These are phyloP conservation scores for Pyrrhura leucotis DNA, from an alignment of 2,797 vertebrate genomes.

Conservation along the genomic window DNA sequence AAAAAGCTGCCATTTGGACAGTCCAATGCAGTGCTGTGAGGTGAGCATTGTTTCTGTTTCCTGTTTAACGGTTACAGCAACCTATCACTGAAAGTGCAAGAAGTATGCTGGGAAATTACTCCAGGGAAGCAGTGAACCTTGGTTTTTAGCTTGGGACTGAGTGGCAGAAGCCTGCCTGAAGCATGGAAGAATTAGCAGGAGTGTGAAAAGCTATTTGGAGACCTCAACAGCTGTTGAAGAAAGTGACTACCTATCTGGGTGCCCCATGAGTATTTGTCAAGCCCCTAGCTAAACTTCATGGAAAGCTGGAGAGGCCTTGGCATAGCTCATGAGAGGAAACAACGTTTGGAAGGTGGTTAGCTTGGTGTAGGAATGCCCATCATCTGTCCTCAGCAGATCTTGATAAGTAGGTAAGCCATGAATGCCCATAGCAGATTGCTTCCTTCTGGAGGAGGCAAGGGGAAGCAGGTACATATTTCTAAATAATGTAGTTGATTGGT, in stretches of 20 bases:
- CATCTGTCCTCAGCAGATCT: background rate
- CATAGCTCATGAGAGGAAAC: fast-evolving
- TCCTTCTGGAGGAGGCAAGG: background rate
- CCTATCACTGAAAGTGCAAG: background rate
- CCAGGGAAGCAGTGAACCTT: background rate
- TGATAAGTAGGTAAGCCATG: background rate
- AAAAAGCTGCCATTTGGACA: background rate
- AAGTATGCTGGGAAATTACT: background rate
- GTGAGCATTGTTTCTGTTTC: background rate
- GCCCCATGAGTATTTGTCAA: background rate
- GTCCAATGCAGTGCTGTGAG: background rate
- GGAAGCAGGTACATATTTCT: background rate
- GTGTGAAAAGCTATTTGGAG: background rate
- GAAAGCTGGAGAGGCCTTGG: background rate
- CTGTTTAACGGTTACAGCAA: background rate
- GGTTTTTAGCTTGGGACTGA: background rate
- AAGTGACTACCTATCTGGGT: background rate
- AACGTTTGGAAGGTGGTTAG: background rate
- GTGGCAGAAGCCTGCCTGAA: background rate
- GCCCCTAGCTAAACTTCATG: background rate
- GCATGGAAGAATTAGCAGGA: background rate
- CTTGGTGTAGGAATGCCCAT: background rate
- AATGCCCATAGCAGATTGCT: background rate
- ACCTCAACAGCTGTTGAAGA: background rate
- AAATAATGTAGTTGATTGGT: background rate